Percentiles rank a stretch among this genome's conserved stretches.
Conservation (phyloP, 2,888 invertebrate genomes). For the Ligdia adustata region DNA sequence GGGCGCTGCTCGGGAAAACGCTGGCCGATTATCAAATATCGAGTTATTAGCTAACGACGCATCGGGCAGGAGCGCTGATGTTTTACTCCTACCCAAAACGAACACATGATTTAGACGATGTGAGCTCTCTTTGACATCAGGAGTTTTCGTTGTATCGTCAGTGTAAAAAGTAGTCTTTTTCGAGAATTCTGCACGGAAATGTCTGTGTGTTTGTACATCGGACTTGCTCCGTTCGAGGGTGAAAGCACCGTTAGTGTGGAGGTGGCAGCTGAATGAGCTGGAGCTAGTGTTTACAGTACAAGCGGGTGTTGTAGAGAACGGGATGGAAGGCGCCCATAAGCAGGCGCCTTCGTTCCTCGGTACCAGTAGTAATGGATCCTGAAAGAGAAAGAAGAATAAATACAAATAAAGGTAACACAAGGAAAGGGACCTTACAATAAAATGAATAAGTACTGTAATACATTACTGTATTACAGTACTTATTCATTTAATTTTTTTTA, state of each 20-base stretch:
- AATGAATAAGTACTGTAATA: no score
- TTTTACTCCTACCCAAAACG: conserved; percentile 71
- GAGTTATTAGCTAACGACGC: conserved; percentile 57
- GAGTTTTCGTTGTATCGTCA: conserved; percentile 23
- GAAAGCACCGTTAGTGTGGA: conserved; percentile 71
- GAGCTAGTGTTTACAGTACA: conserved; percentile 70
- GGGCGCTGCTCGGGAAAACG: conserved; percentile 70
- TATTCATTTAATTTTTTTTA: no score
- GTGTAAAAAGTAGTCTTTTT: conserved; percentile 71
- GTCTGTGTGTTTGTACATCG: conserved; percentile 68
- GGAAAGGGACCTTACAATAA: no score
- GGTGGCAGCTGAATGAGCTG: conserved; percentile 74
- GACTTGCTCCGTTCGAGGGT: conserved; percentile 76
- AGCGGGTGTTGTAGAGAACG: conserved; percentile 71
- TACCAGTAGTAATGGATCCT: conserved; percentile 85
- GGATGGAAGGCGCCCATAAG: conserved; percentile 74
- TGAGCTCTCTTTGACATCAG: conserved; percentile 35
- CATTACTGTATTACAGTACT: no score
- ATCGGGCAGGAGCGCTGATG: conserved; percentile 60
- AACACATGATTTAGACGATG: conserved; percentile 48
- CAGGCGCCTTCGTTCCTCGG: conserved; percentile 85
- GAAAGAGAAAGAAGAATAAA: no score
- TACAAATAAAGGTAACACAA: no score
- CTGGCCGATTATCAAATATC: conserved; percentile 72
- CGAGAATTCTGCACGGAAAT: conserved; percentile 52